These are phyloP conservation scores for Diadophis punctatus DNA, from an alignment of 2,113 vertebrate species.

Conservation along the genomic window DNA sequence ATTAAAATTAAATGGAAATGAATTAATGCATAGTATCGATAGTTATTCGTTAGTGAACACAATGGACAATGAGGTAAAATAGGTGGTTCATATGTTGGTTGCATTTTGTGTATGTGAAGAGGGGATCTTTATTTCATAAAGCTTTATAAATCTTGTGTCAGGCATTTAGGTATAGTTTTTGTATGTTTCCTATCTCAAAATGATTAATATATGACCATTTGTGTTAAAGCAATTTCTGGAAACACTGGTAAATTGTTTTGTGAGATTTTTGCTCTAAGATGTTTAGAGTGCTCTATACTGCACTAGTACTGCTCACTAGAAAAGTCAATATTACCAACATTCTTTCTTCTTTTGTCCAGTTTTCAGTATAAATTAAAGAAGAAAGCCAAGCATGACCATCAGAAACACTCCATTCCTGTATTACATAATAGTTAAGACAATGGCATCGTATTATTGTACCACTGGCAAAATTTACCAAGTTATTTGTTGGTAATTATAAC, in stretches of 20 bases:
- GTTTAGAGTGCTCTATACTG: not conserved
- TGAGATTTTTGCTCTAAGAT: not conserved
- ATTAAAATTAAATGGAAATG: not conserved
- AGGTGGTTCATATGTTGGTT: not conserved
- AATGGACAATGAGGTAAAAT: not conserved
- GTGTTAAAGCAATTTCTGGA: not conserved
- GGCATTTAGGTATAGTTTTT: not conserved
- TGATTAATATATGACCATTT: not conserved
- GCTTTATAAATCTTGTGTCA: not conserved
- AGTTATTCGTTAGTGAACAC: not conserved
- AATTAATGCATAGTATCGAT: not conserved
- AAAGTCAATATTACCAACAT: not conserved
- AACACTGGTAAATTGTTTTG: not conserved
- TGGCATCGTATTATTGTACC: not conserved
- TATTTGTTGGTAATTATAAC: not conserved
- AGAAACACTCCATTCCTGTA: too few relatives aligned
- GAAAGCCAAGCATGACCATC: not conserved
- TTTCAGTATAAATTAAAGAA: not conserved
- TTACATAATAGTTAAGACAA: not conserved
- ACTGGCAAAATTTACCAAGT: not conserved
- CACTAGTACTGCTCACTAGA: not conserved
- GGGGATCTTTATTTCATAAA: not conserved
- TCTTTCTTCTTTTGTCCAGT: not conserved
- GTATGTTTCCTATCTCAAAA: not conserved
- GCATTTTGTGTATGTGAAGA: not conserved